Percentiles rank a stretch among this genome's conserved stretches.
phyloP scores from a whole-genome alignment of 2,113 vertebrate species.

The Lepisosteus oculatus region DNA sequence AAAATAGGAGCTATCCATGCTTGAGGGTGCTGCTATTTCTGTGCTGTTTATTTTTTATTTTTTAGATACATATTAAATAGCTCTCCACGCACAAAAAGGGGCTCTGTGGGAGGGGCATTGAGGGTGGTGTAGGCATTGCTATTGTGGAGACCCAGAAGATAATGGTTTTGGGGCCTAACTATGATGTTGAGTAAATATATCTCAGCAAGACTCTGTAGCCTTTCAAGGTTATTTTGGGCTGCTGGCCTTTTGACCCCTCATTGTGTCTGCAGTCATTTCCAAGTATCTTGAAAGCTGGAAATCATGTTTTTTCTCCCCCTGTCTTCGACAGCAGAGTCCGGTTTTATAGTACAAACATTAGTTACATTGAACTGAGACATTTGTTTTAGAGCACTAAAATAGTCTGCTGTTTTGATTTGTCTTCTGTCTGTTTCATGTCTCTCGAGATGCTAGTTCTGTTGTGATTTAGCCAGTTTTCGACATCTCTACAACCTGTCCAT shows the following conservation, averaged over 20 bases:
- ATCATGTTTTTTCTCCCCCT: background rate
- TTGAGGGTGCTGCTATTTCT: conserved; percentile 15
- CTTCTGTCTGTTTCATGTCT: conserved; percentile 29
- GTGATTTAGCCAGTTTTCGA: conserved; percentile 18
- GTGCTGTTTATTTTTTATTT: background rate
- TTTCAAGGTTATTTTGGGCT: background rate
- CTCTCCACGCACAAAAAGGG: conserved; percentile 41
- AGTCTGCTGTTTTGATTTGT: conserved; percentile 31
- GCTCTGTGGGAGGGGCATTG: conserved; percentile 10
- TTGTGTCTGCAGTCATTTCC: background rate
- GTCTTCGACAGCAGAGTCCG: background rate
- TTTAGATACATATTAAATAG: conserved; percentile 25
- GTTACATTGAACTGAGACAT: background rate
- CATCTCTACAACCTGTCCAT: conserved; percentile 47
- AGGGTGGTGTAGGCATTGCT: background rate
- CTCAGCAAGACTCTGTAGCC: background rate
- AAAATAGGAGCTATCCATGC: conserved; percentile 18
- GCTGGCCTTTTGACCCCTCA: background rate
- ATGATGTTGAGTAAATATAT: background rate
- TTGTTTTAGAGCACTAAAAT: conserved; percentile 20
- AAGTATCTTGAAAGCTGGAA: conserved; percentile 1
- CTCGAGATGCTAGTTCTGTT: conserved; percentile 42
- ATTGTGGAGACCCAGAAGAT: background rate
- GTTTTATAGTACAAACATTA: conserved; percentile 1
- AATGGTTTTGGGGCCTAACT: background rate